Evolutionary conservation across 2,797 vertebrate species (phyloP).

Genomic region (Phoebastria nigripes): DNA sequence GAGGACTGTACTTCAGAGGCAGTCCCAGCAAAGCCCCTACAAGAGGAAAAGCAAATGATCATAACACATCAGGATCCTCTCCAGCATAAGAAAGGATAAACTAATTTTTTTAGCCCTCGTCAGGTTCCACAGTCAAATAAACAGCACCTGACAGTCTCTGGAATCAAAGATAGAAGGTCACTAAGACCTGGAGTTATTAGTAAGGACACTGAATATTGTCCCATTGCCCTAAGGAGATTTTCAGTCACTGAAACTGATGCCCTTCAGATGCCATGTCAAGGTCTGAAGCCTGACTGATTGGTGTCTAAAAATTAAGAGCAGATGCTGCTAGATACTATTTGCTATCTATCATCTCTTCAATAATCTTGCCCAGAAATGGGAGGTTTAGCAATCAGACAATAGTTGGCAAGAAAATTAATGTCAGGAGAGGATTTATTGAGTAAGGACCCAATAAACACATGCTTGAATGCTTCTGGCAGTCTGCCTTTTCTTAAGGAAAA

Average conservation of each 20-base stretch:
- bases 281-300: conserved; percentile 18
- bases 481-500: background rate
- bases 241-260: background rate
- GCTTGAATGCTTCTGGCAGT: background rate
- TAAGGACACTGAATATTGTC: background rate
- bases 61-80: background rate
- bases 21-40: background rate
- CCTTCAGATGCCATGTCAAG: conserved; percentile 16
- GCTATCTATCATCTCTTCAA: conserved; percentile 17
- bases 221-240: background rate
- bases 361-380: conserved; percentile 6
- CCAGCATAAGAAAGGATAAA: background rate
- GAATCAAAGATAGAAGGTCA: background rate
- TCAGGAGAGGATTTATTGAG: conserved; percentile 22
- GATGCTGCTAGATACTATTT: conserved; percentile 5
- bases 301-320: conserved; percentile 22
- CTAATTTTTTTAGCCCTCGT: background rate
- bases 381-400: conserved; percentile 34
- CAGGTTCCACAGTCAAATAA: background rate
- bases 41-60: background rate
- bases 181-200: background rate
- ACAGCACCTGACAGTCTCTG: background rate
- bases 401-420: conserved; percentile 33
- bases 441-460: background rate
- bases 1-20: background rate